These are phyloP conservation scores for Hypomesus transpacificus DNA, from an alignment of 2,113 vertebrate genomes.

Conservation along the genomic window DNA sequence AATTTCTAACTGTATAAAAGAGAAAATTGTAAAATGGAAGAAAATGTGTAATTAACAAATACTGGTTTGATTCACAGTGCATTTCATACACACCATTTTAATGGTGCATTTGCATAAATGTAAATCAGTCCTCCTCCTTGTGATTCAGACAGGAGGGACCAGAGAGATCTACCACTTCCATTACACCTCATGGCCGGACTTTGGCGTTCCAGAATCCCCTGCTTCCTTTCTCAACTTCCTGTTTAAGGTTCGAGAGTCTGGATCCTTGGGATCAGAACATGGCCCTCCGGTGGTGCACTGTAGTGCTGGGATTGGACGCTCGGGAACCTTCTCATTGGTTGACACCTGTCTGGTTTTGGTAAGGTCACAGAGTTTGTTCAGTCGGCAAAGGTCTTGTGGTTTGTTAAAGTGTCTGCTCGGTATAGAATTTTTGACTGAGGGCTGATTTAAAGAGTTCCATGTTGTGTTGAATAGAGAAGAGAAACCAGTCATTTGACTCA, in stretches of 20 bases:
- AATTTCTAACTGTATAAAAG: no score
- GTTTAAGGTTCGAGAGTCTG: constrained; percentile 91
- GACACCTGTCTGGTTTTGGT: constrained; percentile 95
- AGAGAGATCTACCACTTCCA: constrained; percentile 96
- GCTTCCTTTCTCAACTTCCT: constrained; percentile 96
- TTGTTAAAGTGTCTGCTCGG: not conserved
- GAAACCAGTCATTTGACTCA: no score
- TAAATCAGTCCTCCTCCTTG: no score
- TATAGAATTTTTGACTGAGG: not conserved
- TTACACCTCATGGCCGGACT: constrained; percentile 99
- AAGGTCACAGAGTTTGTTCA: constrained; percentile 48
- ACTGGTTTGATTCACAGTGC: no score
- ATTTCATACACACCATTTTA: no score
- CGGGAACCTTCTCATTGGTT: constrained; percentile 91
- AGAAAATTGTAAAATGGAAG: no score
- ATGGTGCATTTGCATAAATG: no score
- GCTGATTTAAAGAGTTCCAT: not conserved
- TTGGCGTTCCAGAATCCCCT: constrained; percentile 97
- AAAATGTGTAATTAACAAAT: no score
- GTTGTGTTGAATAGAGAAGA: no score
- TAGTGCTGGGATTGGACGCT: constrained; percentile 95
- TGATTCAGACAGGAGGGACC: constrained; percentile 79
- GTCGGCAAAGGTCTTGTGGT: not conserved
- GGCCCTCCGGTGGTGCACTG: constrained; percentile 91
- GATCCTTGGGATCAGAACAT: constrained; percentile 78